Evolutionary conservation across 35 echinoderm and acorn worm genomes (phyloP), one percentile per base, ranked within the genome.

Genomic region (Heliocidaris erythrogramma): DNA sequence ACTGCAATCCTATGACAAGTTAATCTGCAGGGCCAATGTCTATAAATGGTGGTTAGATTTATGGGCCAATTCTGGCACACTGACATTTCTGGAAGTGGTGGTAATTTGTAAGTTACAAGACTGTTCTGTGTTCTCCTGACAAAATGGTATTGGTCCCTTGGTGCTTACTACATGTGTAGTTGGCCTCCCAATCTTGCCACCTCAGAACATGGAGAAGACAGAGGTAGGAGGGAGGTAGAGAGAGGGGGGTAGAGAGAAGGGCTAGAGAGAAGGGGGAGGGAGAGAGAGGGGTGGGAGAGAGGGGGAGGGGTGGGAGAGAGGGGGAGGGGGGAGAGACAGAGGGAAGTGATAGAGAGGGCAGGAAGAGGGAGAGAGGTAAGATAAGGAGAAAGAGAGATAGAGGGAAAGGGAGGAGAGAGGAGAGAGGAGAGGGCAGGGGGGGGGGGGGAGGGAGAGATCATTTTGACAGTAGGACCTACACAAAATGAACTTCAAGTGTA

Each of bases 21-120:
- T 6, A 69, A 18, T 21, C 17, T 69, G 60, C 17, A 69, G 35
- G 60, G 27, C 86, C 86, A 31, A 42, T 30, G 86, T 88, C 16
- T 32, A 42, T 88, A 48, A 32, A 88, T 42, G 30, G 30, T 88
- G 2, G 86, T 32, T 88, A 88, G 86, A 88, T 88, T 88, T 88
- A 88, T 88, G 21, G 86, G 31, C 86, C 31, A 32, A 88, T 0
- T 88, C 31, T 88, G 86, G 13, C 30, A 32, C 4, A 11, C 16
- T 88, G 86, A 88, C 86, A 88, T 21, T 30, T 30, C 31, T 88
- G 86, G 86, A 88, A 32, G 47, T 88, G 31, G 47, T 88, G 86
- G 86, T 88, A 42, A 88, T 88, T 88, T 88, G 86, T 88, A 88
- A 48, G 86, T 48, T 88, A 88, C 86, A 88, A 88, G 86, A 48